Percentiles rank a stretch among this genome's conserved stretches.
Evolutionary conservation across 2,888 invertebrate genomes (phyloP).

Genomic region (Acanthosepion pharaonis): DNA sequence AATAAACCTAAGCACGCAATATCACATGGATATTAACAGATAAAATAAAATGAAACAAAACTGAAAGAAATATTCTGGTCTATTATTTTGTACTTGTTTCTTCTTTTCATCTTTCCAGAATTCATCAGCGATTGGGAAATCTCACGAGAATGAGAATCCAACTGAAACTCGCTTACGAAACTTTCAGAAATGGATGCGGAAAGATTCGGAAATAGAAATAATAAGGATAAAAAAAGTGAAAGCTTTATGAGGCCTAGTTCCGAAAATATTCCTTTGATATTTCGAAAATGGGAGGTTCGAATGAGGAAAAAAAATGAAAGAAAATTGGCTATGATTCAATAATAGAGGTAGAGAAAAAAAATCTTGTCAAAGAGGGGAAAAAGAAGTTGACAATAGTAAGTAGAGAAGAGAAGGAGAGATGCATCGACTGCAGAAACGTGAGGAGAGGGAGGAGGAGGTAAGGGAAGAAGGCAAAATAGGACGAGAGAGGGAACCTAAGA

Average conservation of each 20-base stretch:
- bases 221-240: background rate
- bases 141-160: background rate
- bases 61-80: background rate
- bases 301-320: background rate
- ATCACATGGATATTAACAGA: background rate
- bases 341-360: too few species aligned
- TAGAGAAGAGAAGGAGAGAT: too few species aligned
- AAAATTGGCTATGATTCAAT: background rate
- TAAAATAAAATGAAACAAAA: background rate
- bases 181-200: background rate
- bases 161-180: background rate
- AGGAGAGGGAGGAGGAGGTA: too few species aligned
- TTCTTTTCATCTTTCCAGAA: background rate
- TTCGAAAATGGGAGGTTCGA: background rate
- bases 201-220: background rate
- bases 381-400: too few species aligned
- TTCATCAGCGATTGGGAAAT: background rate
- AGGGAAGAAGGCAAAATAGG: too few species aligned
- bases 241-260: background rate
- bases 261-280: constrained; percentile 2
- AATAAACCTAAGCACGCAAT: background rate
- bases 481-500: too few species aligned
- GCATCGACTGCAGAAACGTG: too few species aligned
- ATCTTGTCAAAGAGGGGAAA: too few species aligned
- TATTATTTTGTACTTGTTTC: background rate